phyloP scores from a whole-genome alignment of 2,113 vertebrate genomes.

The Oreotragus oreotragus region DNA sequence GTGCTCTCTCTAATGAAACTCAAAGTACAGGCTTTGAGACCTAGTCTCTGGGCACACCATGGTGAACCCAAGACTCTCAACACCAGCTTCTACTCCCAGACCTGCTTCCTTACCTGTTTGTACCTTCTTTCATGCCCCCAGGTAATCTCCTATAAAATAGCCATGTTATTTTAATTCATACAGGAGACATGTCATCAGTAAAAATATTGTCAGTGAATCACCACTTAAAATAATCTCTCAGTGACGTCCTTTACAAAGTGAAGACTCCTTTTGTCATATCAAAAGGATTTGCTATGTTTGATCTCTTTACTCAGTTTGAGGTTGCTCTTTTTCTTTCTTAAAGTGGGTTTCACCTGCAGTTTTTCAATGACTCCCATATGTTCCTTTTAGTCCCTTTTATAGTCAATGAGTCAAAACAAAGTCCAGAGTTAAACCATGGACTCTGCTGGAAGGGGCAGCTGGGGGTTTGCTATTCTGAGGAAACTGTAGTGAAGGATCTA shows the following conservation, averaged over 20 bases:
- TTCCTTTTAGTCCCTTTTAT: constrained; percentile 17
- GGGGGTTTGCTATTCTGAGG: constrained; percentile 61
- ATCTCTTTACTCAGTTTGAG: background rate
- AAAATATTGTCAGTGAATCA: background rate
- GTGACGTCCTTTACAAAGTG: background rate
- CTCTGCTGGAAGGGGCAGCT: constrained; percentile 19
- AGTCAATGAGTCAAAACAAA: constrained; percentile 45
- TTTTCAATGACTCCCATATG: background rate
- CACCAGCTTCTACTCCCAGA: background rate
- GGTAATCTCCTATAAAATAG: background rate
- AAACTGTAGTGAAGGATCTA: constrained; percentile 54
- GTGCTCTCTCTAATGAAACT: background rate
- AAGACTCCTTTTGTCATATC: background rate
- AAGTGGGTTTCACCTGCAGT: background rate
- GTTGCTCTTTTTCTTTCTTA: background rate
- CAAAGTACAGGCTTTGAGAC: background rate
- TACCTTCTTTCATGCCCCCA: background rate
- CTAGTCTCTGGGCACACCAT: background rate
- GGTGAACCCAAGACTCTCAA: background rate
- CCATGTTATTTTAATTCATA: background rate
- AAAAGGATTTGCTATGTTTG: background rate
- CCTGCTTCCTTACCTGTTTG: background rate
- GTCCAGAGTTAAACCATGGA: constrained; percentile 53
- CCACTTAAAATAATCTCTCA: background rate
- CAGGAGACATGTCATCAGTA: background rate